phyloP scores from a whole-genome alignment of 2,113 vertebrate species.

The Otus sunia region DNA sequence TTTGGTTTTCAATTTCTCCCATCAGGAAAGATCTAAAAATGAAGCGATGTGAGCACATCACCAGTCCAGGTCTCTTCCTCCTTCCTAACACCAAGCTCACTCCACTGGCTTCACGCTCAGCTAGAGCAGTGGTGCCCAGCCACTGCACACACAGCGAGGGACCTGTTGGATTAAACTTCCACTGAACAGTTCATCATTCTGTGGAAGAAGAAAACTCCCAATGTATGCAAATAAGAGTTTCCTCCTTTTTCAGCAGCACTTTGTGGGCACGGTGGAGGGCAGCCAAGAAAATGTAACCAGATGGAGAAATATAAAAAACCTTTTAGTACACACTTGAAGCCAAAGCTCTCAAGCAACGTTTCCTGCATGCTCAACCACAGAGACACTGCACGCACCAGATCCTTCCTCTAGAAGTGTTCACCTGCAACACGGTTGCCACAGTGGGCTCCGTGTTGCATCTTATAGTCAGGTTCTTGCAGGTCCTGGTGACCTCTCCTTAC shows the following conservation, averaged over 20 bases:
- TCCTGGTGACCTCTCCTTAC: background rate
- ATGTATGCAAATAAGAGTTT: background rate
- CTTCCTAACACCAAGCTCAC: background rate
- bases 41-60: background rate
- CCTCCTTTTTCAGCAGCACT: background rate
- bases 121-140: background rate
- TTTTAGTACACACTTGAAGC: background rate
- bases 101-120: background rate
- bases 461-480: background rate
- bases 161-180: background rate
- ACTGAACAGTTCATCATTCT: background rate
- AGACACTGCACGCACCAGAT: background rate
- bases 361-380: background rate
- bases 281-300: background rate
- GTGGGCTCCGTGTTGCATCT: background rate
- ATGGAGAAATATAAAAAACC: background rate
- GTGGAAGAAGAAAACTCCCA: background rate
- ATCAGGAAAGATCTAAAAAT: background rate
- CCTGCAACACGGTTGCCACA: fast-evolving
- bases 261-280: background rate
- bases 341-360: background rate
- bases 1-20: background rate
- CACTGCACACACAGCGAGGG: background rate
- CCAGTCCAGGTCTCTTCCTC: background rate
- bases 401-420: background rate